phyloP scores from a whole-genome alignment of 2,797 vertebrate genomes.

The Borostomias antarcticus region DNA sequence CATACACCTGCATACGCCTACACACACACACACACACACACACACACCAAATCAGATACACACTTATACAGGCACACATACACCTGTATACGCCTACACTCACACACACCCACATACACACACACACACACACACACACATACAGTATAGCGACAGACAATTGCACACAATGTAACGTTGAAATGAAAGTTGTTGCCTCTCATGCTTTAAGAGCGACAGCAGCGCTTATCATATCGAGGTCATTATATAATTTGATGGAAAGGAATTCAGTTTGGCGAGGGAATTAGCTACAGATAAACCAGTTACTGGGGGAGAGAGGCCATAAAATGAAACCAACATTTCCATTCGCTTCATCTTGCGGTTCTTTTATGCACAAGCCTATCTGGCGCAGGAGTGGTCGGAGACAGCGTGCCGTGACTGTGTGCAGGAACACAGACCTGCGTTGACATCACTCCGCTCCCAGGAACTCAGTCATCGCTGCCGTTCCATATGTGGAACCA shows the following conservation, averaged over 20 bases:
- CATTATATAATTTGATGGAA: conserved; percentile 14
- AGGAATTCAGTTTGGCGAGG: conserved; percentile 33
- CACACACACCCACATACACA: background rate
- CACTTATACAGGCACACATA: too few species aligned
- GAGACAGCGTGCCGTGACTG: background rate
- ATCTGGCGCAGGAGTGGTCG: background rate
- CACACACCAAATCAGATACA: too few species aligned
- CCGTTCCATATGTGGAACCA: background rate
- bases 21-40: too few species aligned
- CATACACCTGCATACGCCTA: too few species aligned
- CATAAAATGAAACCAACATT: conserved; percentile 48
- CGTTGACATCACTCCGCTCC: background rate
- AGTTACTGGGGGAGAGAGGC: conserved; percentile 36
- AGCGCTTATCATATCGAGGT: conserved; percentile 25
- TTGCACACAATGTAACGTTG: conserved; percentile 6
- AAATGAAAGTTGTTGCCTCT: conserved; percentile 6
- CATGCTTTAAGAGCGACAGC: conserved; percentile 27
- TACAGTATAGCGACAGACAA: conserved; percentile 19
- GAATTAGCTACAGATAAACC: conserved; percentile 30
- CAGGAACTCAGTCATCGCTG: background rate
- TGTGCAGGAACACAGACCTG: background rate
- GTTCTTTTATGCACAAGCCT: conserved; percentile 15
- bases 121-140: background rate
- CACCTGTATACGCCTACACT: too few species aligned
- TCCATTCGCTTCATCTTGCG: conserved; percentile 37